Evolutionary conservation across 2,888 invertebrate genomes (phyloP).

Genomic region (Monopis laevigella): DNA sequence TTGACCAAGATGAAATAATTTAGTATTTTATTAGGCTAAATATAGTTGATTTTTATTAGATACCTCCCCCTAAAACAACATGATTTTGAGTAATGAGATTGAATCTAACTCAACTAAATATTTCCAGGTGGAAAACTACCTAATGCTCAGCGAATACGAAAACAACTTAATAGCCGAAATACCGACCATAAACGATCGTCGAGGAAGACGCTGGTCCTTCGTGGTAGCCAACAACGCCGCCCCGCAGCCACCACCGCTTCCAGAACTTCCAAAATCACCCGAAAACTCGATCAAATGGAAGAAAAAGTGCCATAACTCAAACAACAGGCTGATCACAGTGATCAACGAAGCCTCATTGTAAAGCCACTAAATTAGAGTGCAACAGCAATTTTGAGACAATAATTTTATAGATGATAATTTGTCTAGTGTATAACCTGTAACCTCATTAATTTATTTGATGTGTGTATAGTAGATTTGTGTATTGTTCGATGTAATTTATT

Average conservation of each 20-base stretch:
- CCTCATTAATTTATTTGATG: slow-evolving; percentile 67
- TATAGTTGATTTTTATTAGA: no score
- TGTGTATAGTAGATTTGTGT: slow-evolving; percentile 62
- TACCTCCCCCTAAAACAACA: no score
- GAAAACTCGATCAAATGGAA: slow-evolving; percentile 53
- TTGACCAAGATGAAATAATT: no score
- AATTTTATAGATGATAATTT: slow-evolving; percentile 34
- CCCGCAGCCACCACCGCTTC: slow-evolving; percentile 30
- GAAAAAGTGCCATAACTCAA: slow-evolving; percentile 63
- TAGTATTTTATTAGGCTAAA: no score
- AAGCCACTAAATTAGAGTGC: no score
- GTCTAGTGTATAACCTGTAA: slow-evolving; percentile 55
- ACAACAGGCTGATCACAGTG: slow-evolving; percentile 77
- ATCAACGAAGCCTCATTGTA: slow-evolving; percentile 78
- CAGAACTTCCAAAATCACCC: slow-evolving; percentile 44
- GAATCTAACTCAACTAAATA: no score
- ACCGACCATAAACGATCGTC: slow-evolving; percentile 77
- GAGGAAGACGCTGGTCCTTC: slow-evolving; percentile 77
- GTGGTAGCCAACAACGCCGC: slow-evolving; percentile 56
- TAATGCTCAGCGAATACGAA: slow-evolving; percentile 88
- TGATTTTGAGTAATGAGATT: no score
- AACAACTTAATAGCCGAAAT: slow-evolving; percentile 84
- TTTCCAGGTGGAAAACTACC: slow-evolving; percentile 79
- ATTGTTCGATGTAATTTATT: slow-evolving; percentile 59
- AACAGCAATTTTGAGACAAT: slow-evolving; percentile 43